These are phyloP conservation scores for Scyliorhinus canicula DNA, from an alignment of 2,797 vertebrate species.

Conservation along the genomic window DNA sequence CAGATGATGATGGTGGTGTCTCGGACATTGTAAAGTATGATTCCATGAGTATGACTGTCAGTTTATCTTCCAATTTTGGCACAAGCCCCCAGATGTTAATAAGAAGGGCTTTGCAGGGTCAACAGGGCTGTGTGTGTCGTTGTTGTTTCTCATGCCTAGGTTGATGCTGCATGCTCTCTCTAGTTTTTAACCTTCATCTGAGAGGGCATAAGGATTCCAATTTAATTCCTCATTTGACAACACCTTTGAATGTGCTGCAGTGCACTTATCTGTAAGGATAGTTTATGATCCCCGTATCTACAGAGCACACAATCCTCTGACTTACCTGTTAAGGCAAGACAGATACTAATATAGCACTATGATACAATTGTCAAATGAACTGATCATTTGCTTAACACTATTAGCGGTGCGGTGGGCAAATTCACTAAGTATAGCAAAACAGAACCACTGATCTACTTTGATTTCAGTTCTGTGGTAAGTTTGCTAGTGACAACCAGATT, in stretches of 20 bases:
- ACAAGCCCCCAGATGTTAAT: too few species aligned
- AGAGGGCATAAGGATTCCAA: not conserved
- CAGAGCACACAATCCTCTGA: not conserved
- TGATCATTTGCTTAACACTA: not conserved
- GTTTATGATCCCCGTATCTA: not conserved
- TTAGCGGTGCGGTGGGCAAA: not conserved
- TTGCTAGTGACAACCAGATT: not conserved
- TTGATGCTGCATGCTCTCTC: too few species aligned
- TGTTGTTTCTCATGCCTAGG: too few species aligned
- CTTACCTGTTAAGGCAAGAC: not conserved
- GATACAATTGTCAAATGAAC: not conserved
- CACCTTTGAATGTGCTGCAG: not conserved
- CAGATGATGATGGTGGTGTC: too few species aligned
- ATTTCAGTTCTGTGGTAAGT: not conserved
- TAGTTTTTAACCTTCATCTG: not conserved
- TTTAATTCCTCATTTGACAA: not conserved
- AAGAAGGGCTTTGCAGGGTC: too few species aligned
- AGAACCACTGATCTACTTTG: not conserved
- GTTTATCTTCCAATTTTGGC: too few species aligned
- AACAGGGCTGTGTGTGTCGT: too few species aligned
- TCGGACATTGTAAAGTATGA: too few species aligned
- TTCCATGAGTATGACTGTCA: too few species aligned
- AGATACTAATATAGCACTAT: not conserved
- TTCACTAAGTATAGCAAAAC: not conserved
- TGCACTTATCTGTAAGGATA: not conserved